Evolutionary conservation across 1,140 invertebrate species (phyloP).

Genomic region (Adoxophyes honmai): DNA sequence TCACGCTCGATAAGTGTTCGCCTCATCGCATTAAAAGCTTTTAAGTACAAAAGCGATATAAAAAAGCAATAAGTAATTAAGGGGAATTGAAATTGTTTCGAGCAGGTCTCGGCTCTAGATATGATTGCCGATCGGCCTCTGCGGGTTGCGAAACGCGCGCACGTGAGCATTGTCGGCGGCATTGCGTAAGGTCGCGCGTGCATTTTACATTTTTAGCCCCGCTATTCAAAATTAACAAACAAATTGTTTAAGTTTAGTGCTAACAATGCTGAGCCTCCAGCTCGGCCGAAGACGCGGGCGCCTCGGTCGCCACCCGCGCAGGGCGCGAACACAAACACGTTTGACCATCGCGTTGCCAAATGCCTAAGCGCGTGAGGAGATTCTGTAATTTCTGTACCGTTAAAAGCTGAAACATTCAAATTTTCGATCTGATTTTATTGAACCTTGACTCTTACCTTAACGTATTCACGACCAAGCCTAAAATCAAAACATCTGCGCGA

Average conservation of each 20-base stretch:
- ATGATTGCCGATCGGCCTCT: conserved; percentile 52
- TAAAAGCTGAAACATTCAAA: too few relatives aligned
- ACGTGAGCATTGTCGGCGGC: conserved; percentile 18
- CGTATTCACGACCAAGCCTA: too few relatives aligned
- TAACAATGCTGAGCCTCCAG: too few relatives aligned
- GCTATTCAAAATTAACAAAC: not conserved
- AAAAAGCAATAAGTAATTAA: conserved; percentile 53
- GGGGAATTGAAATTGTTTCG: conserved; percentile 41
- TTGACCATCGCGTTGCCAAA: too few relatives aligned
- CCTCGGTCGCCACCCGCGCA: too few relatives aligned
- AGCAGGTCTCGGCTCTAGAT: conserved; percentile 31
- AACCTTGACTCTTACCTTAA: too few relatives aligned
- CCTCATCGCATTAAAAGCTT: conserved; percentile 65
- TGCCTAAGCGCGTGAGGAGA: too few relatives aligned
- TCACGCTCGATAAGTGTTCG: conserved; percentile 56
- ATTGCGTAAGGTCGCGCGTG: conserved; percentile 53
- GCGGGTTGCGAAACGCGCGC: conserved; percentile 11
- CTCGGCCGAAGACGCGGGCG: too few relatives aligned
- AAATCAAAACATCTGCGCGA: too few relatives aligned
- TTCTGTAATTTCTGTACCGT: too few relatives aligned
- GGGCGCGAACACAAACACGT: too few relatives aligned
- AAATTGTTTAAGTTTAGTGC: not conserved
- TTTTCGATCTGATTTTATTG: too few relatives aligned
- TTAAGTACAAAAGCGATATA: conserved; percentile 31
- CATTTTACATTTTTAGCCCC: conserved; percentile 27